phyloP scores from a whole-genome alignment of 2,113 vertebrate species.

The Phyllostomus discolor region DNA sequence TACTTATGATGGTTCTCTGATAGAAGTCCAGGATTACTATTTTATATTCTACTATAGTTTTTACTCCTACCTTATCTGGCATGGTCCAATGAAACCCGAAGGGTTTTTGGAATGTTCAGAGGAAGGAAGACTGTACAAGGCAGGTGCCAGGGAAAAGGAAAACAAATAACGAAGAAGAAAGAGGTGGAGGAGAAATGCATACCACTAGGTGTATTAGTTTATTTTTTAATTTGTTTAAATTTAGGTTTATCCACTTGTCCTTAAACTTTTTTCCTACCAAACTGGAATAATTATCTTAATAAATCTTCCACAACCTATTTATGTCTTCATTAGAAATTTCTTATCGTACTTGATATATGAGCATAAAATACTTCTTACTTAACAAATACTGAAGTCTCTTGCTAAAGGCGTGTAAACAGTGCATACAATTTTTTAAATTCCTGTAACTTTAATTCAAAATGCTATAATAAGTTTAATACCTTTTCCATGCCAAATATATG shows the following conservation, averaged over 20 bases:
- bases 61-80: background rate
- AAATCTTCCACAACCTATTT: background rate
- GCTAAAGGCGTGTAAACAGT: background rate
- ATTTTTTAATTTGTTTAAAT: background rate
- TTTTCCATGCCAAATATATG: background rate
- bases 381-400: background rate
- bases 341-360: background rate
- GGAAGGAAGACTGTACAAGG: background rate
- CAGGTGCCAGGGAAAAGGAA: background rate
- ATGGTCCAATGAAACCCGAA: background rate
- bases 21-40: background rate
- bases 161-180: background rate
- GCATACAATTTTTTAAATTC: background rate
- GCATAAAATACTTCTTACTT: background rate
- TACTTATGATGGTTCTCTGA: background rate
- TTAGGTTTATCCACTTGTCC: background rate
- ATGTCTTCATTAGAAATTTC: background rate
- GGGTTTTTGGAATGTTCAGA: background rate
- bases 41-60: background rate
- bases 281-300: background rate
- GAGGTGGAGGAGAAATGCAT: background rate
- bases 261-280: constrained; percentile 15
- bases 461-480: background rate
- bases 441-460: background rate
- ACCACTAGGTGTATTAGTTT: background rate